A percentile compares a stretch with the other conserved stretches of the same genome.
phyloP scores from a whole-genome alignment of 2,113 vertebrate species.

The Machaerirhynchus nigripectus region DNA sequence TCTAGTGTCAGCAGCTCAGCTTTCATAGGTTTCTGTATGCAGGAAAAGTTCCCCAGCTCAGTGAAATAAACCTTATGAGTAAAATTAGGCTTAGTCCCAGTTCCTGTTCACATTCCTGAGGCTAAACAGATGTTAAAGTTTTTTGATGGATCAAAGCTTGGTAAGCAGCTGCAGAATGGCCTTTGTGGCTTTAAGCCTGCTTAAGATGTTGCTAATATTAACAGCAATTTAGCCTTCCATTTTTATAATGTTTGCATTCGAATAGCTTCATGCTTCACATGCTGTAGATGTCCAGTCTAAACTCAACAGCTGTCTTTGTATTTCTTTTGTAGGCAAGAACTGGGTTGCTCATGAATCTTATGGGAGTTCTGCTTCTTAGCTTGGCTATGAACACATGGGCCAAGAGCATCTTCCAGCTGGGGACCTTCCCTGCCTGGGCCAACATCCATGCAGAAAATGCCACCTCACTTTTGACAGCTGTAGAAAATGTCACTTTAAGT shows the following conservation, averaged over 20 bases:
- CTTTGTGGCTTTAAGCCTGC: constrained; percentile 3
- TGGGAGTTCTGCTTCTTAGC: constrained; percentile 87
- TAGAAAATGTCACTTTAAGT: constrained; percentile 64
- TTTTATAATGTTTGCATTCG: constrained; percentile 10
- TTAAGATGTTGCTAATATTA: constrained; percentile 41
- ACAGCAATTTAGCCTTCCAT: neutral
- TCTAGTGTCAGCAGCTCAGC: neutral
- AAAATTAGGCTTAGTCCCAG: neutral
- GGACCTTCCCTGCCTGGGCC: constrained; percentile 89
- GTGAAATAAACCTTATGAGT: neutral
- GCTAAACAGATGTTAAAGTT: constrained; percentile 27
- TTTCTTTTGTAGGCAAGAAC: constrained; percentile 85
- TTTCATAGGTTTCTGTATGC: neutral
- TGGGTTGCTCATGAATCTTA: constrained; percentile 92
- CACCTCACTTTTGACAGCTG: constrained; percentile 38
- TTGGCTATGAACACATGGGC: constrained; percentile 97
- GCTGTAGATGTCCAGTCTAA: constrained; percentile 10
- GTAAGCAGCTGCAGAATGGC: constrained; percentile 34
- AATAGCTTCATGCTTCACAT: constrained; percentile 14
- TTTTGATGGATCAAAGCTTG: constrained; percentile 55
- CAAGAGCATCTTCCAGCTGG: constrained; percentile 84
- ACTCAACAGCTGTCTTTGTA: constrained; percentile 27
- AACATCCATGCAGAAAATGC: constrained; percentile 69
- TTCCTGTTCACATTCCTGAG: constrained; percentile 26
- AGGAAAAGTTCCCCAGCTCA: neutral